A percentile compares a stretch with the other conserved stretches of the same genome.
Conservation (phyloP, 2,113 vertebrate species). For the Elgaria multicarinata region DNA sequence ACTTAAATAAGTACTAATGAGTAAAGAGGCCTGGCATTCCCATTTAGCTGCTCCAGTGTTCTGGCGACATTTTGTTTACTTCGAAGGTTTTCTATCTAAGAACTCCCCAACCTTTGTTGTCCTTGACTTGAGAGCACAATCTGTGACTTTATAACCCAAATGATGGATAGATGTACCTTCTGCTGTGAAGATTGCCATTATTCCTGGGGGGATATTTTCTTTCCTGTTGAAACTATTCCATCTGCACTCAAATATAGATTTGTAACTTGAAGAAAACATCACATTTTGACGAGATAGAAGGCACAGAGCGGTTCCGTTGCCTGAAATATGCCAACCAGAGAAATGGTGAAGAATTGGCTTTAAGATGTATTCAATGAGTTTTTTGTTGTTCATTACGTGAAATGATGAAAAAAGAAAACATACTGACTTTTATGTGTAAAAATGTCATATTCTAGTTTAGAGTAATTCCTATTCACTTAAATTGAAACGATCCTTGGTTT, state of each 20-base stretch:
- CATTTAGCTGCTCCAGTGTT: neutral
- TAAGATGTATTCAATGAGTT: slow-evolving; percentile 55
- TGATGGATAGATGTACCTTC: neutral
- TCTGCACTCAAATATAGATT: neutral
- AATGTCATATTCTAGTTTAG: slow-evolving; percentile 73
- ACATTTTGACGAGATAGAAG: slow-evolving; percentile 39
- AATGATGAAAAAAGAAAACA: slow-evolving; percentile 60
- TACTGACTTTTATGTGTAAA: slow-evolving; percentile 68
- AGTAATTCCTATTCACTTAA: slow-evolving; percentile 65
- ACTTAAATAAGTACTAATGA: neutral
- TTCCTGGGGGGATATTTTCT: slow-evolving; percentile 9
- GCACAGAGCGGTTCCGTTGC: slow-evolving; percentile 54
- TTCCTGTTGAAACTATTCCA: neutral
- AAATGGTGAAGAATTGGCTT: slow-evolving; percentile 52
- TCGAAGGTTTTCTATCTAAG: slow-evolving; percentile 18
- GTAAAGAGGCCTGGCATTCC: neutral
- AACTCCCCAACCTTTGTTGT: neutral
- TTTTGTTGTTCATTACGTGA: slow-evolving; percentile 63
- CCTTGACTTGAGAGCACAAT: neutral
- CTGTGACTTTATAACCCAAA: neutral
- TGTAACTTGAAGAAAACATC: slow-evolving; percentile 21
- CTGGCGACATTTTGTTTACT: neutral
- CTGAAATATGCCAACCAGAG: slow-evolving; percentile 25
- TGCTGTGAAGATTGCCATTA: slow-evolving; percentile 16
- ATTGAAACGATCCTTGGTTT: slow-evolving; percentile 78